phyloP scores from a whole-genome alignment of 2,797 vertebrate species.

The Notamacropus eugenii region DNA sequence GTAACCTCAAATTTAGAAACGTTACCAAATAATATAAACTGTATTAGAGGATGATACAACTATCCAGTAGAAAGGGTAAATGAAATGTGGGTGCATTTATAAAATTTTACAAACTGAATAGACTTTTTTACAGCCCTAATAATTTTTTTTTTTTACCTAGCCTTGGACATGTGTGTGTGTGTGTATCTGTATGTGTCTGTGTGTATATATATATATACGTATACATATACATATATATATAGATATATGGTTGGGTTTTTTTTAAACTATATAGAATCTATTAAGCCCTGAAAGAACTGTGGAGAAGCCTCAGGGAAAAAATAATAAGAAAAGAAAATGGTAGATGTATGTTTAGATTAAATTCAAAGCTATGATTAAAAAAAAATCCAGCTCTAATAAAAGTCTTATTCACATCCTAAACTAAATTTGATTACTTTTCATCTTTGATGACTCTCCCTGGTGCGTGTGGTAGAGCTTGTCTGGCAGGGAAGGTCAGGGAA shows the following conservation, averaged over 20 bases:
- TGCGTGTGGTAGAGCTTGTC: not conserved
- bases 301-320: constrained; percentile 60
- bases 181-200: no score
- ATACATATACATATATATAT: no score
- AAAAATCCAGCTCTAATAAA: not conserved
- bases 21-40: not conserved
- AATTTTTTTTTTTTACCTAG: constrained; percentile 55
- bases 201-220: not conserved
- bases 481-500: not conserved
- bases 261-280: constrained; percentile 62
- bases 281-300: constrained; percentile 27
- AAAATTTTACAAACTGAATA: constrained; percentile 54
- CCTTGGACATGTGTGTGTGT: not conserved
- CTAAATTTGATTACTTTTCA: not conserved
- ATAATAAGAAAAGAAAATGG: constrained; percentile 46
- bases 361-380: constrained; percentile 65
- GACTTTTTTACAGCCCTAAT: constrained; percentile 45
- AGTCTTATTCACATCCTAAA: constrained; percentile 38
- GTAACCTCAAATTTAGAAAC: not conserved
- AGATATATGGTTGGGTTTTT: constrained; percentile 46
- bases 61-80: not conserved
- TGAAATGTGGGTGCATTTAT: constrained; percentile 5
- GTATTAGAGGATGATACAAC: not conserved
- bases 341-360: constrained; percentile 63
- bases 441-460: constrained; percentile 2